phyloP scores from a whole-genome alignment of 1,140 invertebrate species.

The Frieseomelitta varia region DNA sequence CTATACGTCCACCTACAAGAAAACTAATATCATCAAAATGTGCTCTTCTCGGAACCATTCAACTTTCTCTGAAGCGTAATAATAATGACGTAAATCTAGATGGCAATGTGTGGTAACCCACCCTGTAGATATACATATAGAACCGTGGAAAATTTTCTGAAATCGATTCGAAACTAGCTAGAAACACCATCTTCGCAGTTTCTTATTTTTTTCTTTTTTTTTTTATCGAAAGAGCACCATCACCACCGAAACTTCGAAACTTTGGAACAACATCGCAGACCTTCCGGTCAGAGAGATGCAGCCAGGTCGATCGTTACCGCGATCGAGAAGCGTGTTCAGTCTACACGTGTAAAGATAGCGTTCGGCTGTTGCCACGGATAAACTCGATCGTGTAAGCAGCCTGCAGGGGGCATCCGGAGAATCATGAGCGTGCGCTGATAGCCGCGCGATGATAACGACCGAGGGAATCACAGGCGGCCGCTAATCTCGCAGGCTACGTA shows the following conservation, averaged over 20 bases:
- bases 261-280: not conserved
- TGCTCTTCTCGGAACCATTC: too few relatives aligned
- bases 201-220: not conserved
- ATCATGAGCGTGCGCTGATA: conserved; percentile 57
- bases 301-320: conserved; percentile 37
- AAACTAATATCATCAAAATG: too few relatives aligned
- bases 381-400: conserved; percentile 62
- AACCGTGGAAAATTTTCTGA: not conserved
- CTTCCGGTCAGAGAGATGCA: conserved; percentile 26
- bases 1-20: too few relatives aligned
- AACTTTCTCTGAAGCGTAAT: too few relatives aligned
- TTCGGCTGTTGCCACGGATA: conserved; percentile 50
- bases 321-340: conserved; percentile 49
- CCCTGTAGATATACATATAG: not conserved
- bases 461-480: conserved; percentile 8
- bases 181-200: not conserved
- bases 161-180: not conserved
- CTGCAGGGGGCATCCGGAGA: conserved; percentile 55
- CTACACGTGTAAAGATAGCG: conserved; percentile 61
- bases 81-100: too few relatives aligned
- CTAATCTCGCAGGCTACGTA: conserved; percentile 54
- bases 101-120: too few relatives aligned
- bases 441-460: conserved; percentile 52
- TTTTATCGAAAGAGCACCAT: not conserved
- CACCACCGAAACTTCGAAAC: not conserved